Percentiles rank a stretch among this genome's conserved stretches.
Evolutionary conservation across 53 echinoderm and acorn worm species (phyloP).

Genomic region (Antedon mediterranea): DNA sequence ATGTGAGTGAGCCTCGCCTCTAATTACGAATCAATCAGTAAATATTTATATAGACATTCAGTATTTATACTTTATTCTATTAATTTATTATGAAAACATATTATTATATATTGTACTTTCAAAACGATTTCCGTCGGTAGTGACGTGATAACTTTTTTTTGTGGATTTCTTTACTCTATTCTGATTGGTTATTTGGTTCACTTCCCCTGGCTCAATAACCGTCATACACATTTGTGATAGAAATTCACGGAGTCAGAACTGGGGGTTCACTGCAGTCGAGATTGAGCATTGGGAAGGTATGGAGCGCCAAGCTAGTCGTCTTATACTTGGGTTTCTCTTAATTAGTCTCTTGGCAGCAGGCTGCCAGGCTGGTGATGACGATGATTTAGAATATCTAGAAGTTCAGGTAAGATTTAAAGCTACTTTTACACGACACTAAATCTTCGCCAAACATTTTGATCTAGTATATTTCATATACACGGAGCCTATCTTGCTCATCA

Average conservation of each 20-base stretch:
- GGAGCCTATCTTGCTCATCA: too few relatives aligned
- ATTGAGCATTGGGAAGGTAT: neutral
- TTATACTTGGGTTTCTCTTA: neutral
- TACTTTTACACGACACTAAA: too few relatives aligned
- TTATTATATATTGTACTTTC: too few relatives aligned
- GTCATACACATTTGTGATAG: too few relatives aligned
- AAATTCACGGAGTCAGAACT: too few relatives aligned
- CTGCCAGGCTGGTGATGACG: neutral
- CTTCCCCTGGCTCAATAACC: neutral
- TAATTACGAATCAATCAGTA: too few relatives aligned
- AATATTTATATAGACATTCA: too few relatives aligned
- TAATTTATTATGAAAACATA: too few relatives aligned
- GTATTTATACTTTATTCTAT: too few relatives aligned
- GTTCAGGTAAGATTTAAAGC: neutral
- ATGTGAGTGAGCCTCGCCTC: too few relatives aligned
- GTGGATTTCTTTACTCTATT: neutral
- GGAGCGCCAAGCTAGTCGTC: neutral
- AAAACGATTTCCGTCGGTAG: neutral
- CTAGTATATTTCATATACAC: too few relatives aligned
- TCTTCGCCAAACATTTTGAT: too few relatives aligned
- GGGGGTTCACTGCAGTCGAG: neutral
- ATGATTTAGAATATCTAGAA: neutral
- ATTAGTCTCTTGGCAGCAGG: neutral
- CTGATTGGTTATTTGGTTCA: neutral
- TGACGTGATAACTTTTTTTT: neutral